Percentiles rank a stretch among this genome's conserved stretches.
Conservation (phyloP, 2,888 invertebrate genomes). For the Agrotis exclamationis region DNA sequence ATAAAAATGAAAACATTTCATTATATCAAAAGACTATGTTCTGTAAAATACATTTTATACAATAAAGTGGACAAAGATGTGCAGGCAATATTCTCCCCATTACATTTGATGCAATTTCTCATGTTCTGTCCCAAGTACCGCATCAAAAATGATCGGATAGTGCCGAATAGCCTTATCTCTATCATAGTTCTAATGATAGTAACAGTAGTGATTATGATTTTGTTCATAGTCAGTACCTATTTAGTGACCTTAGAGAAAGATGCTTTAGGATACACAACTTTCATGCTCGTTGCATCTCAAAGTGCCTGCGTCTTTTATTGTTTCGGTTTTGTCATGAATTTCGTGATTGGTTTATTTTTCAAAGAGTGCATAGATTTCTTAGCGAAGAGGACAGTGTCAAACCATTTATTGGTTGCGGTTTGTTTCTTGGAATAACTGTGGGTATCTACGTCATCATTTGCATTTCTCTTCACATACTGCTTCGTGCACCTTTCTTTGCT, state of each 20-base stretch:
- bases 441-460: background rate
- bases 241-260: background rate
- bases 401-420: background rate
- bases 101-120: constrained; percentile 41
- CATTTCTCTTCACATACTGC: background rate
- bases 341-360: constrained; percentile 1
- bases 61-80: constrained; percentile 51
- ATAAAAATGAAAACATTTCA: constrained; percentile 4
- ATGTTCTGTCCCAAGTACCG: constrained; percentile 44
- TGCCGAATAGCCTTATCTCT: constrained; percentile 14
- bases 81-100: constrained; percentile 44
- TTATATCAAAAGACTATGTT: background rate
- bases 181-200: constrained; percentile 6
- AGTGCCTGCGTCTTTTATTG: constrained; percentile 8
- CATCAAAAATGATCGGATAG: constrained; percentile 47
- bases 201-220: background rate
- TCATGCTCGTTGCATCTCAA: background rate
- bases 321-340: constrained; percentile 26
- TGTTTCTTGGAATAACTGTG: background rate
- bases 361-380: constrained; percentile 23
- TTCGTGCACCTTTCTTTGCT: background rate
- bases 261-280: background rate
- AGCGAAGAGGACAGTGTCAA: background rate
- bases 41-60: background rate
- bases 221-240: background rate